Base-by-base conservation (phyloP, 2,888 invertebrate genomes). In the Ditylenchus weischeri region DNA sequence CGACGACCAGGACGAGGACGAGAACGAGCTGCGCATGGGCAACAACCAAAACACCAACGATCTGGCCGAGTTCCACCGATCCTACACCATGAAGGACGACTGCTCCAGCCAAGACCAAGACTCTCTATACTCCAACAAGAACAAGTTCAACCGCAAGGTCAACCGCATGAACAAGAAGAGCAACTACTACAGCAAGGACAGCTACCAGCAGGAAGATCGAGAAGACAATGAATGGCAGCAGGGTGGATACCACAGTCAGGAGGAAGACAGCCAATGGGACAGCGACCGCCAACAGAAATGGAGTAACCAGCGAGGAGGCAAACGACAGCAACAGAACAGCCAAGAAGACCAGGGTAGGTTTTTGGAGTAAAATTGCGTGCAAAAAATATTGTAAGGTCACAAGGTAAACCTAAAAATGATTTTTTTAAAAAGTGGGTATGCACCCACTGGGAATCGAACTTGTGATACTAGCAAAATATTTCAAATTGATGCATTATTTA, bases 21-120 rank as follows among this genome's bases (percentile, higher is more conserved):
- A 77, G 38, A 54, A 54, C 54, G 54, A 23, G 13, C 54, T 54
- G 76, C 73, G 71, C 62, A 75, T 68, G 59, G 73, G 76, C 61
- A 72, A 76, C 61, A 71, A 77, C 66, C 57, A 68, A 38, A 58
- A 36, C 29, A 58, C 69, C 66, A 70, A 72, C 13, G 73, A 77
- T 68, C 54, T 79, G 65, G 73, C 74, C 59, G 71, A 74, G 57
- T 80, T 79, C 78, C 78, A 79, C 72, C 76, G 76, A 62, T 78
- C 76, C 36, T 81, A 72, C 74, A 50, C 75, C 15, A 43, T 73
- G 54, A 35, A 38, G n/a, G 67, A 62, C 62, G 62, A 72, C 15
- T 54, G 29, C 38, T 29, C 54, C 13, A 54, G 29, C 11, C 54
- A 54, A 29, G 54, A 54, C 10, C 54, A 68, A 21, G 63, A 64